Evolutionary conservation across 2,797 vertebrate genomes (phyloP).

Genomic region (Sebastes variabilis): DNA sequence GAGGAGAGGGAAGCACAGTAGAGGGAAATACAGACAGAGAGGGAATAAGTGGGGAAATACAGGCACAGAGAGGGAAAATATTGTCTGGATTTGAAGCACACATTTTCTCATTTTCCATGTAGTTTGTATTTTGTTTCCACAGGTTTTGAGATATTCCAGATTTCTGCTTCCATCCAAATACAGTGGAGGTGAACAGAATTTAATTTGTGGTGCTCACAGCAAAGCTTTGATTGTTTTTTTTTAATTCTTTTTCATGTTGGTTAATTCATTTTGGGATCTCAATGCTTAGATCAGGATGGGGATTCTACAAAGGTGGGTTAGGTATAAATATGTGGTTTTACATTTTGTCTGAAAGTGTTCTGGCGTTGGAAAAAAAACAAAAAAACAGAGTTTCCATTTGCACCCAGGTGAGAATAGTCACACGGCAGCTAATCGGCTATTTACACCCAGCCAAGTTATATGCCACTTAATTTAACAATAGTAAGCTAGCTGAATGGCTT

Average conservation of each 20-base stretch:
- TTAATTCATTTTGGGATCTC: background rate
- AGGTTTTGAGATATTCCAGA: background rate
- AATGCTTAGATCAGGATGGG: background rate
- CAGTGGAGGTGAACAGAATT: background rate
- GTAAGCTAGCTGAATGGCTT: too few relatives aligned
- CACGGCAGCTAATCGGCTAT: too few relatives aligned
- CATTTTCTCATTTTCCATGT: background rate
- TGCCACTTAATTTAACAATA: too few relatives aligned
- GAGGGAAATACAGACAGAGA: background rate
- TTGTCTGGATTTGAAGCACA: too few relatives aligned
- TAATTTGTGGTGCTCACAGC: background rate
- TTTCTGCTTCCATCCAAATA: background rate
- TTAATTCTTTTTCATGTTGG: background rate
- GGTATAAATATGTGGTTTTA: background rate
- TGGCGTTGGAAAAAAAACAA: background rate
- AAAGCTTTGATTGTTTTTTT: background rate
- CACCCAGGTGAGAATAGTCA: too few relatives aligned
- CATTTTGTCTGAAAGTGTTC: background rate
- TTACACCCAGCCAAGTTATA: too few relatives aligned
- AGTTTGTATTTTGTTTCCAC: background rate
- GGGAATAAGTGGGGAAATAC: background rate
- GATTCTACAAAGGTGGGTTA: background rate
- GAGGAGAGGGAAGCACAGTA: background rate
- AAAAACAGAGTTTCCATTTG: too few relatives aligned
- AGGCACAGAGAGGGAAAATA: background rate